Evolutionary conservation across 53 echinoderm and acorn worm species (phyloP).

Genomic region (Crossaster papposus): DNA sequence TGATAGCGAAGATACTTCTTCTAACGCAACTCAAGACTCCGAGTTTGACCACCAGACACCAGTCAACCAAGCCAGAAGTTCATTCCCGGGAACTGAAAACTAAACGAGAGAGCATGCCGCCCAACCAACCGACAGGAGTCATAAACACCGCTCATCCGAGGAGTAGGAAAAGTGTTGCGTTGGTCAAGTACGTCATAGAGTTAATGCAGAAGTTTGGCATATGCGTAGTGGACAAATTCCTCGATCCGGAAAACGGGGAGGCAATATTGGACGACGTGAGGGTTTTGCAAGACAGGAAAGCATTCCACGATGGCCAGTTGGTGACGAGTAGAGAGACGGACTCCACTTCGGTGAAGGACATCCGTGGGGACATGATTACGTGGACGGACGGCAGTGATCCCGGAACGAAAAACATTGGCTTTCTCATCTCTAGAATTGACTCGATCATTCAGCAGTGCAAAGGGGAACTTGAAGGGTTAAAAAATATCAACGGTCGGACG

Average conservation of each 20-base stretch:
- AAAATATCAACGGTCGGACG: constrained; percentile 77
- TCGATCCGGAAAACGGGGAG: constrained; percentile 65
- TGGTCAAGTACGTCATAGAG: constrained; percentile 67
- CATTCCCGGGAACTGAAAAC: not conserved
- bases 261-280: constrained; percentile 74
- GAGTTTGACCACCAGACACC: not conserved
- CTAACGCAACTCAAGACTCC: not conserved
- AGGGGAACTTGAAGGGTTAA: constrained; percentile 62
- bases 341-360: constrained; percentile 51
- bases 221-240: constrained; percentile 87
- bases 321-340: constrained; percentile 63
- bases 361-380: constrained; percentile 84
- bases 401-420: constrained; percentile 67
- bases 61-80: not conserved
- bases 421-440: constrained; percentile 84
- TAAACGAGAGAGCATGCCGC: constrained; percentile 19
- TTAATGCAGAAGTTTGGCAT: constrained; percentile 76
- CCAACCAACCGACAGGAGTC: constrained; percentile 2
- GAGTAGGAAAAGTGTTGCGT: constrained; percentile 9
- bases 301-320: constrained; percentile 78
- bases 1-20: not conserved
- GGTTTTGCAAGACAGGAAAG: constrained; percentile 47
- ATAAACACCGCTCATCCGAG: not conserved
- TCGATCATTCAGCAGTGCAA: constrained; percentile 72
- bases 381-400: constrained; percentile 79